These are phyloP conservation scores for Noturus placidus DNA, from an alignment of 2,113 vertebrate species.

Conservation along the genomic window DNA sequence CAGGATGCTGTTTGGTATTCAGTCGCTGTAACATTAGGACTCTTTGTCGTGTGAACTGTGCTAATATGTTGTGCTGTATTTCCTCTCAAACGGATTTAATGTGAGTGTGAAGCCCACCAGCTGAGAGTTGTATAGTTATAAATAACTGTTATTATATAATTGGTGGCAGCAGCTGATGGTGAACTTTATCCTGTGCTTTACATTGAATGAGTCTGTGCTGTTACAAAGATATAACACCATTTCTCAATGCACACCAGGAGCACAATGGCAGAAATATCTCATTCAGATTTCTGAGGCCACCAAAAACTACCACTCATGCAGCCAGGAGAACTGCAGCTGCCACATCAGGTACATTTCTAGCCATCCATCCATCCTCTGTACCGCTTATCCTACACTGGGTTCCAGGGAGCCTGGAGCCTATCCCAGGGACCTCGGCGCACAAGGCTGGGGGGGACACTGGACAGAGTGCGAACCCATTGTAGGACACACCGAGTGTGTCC, in stretches of 20 bases:
- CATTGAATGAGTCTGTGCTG: neutral
- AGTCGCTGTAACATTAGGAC: neutral
- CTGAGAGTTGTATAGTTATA: neutral
- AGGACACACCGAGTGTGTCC: no score
- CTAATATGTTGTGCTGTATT: neutral
- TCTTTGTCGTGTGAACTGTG: neutral
- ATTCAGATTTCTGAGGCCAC: slow-evolving; percentile 66
- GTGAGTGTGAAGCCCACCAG: neutral
- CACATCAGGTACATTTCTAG: slow-evolving; percentile 75
- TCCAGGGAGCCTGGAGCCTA: no score
- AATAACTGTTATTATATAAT: neutral
- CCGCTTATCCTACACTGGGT: no score
- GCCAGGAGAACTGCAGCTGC: slow-evolving; percentile 85
- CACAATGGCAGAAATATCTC: slow-evolving; percentile 60
- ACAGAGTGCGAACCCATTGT: no score
- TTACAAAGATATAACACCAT: neutral
- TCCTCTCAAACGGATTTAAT: neutral
- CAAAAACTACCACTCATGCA: slow-evolving; percentile 74
- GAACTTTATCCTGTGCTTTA: neutral
- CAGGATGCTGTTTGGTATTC: neutral
- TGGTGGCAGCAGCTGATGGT: neutral
- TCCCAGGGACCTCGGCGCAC: no score
- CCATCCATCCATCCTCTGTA: no score
- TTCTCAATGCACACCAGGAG: slow-evolving; percentile 46
- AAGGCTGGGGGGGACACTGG: no score